Evolutionary conservation across 1,140 invertebrate genomes (phyloP).

Genomic region (Megathymus violae): DNA sequence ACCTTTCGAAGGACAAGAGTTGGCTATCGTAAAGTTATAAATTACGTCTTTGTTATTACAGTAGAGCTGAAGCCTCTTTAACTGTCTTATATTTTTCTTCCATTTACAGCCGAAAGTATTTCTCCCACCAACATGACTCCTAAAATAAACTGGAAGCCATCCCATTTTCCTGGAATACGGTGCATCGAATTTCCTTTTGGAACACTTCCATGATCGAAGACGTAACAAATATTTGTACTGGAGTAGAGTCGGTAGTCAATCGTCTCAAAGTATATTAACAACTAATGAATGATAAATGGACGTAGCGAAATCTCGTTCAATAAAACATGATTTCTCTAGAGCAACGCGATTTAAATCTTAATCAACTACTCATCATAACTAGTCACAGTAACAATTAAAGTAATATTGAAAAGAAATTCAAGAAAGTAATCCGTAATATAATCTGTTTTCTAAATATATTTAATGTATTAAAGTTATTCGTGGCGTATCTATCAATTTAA

Average conservation of each 20-base stretch:
- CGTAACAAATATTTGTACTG: not conserved
- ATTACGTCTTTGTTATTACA: too few species aligned
- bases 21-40: too few species aligned
- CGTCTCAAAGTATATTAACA: slow-evolving; percentile 5
- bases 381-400: not conserved
- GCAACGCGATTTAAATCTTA: slow-evolving; percentile 15
- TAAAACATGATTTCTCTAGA: slow-evolving; percentile 13
- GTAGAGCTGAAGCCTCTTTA: too few species aligned
- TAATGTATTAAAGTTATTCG: too few species aligned
- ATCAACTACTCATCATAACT: slow-evolving; percentile 12
- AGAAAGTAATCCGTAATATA: too few species aligned
- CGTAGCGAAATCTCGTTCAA: slow-evolving; percentile 11
- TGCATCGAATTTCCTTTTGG: slow-evolving; percentile 24
- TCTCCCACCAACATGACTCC: not conserved
- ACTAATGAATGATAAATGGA: slow-evolving; percentile 18
- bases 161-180: slow-evolving; percentile 13
- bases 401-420: too few species aligned
- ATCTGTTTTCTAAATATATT: too few species aligned
- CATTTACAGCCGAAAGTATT: slow-evolving; percentile 4
- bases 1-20: too few species aligned
- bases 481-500: too few species aligned
- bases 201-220: slow-evolving; percentile 19
- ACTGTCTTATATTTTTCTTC: not conserved
- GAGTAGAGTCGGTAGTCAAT: slow-evolving; percentile 9
- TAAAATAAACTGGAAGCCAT: slow-evolving; percentile 10